A percentile compares a stretch with the other conserved stretches of the same genome.
Conservation (phyloP, 1,140 invertebrate species). For the Drosophila kohkoa region DNA sequence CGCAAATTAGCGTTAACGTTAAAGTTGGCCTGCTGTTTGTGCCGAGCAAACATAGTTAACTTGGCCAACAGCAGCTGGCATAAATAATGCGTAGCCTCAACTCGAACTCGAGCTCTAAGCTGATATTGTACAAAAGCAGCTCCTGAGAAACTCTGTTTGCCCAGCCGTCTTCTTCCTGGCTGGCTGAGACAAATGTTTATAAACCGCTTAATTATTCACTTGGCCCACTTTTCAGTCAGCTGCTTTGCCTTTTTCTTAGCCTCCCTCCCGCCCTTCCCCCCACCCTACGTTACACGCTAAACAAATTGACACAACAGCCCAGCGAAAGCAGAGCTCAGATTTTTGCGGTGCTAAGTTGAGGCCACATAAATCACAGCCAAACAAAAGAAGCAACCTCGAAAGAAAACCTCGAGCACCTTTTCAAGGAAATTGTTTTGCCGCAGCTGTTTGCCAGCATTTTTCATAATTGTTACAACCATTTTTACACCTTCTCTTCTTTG, state of each 20-base stretch:
- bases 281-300: slow-evolving; percentile 48
- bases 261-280: neutral
- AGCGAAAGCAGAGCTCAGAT: slow-evolving; percentile 54
- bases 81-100: slow-evolving; percentile 49
- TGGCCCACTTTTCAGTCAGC: slow-evolving; percentile 68
- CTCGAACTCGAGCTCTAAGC: slow-evolving; percentile 18
- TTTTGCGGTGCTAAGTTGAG: slow-evolving; percentile 77
- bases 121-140: slow-evolving; percentile 3
- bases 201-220: slow-evolving; percentile 83
- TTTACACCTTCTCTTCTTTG: neutral
- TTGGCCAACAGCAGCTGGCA: slow-evolving; percentile 40
- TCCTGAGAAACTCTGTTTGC: slow-evolving; percentile 41
- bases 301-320: slow-evolving; percentile 72
- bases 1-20: slow-evolving; percentile 58
- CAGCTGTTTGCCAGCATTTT: slow-evolving; percentile 10
- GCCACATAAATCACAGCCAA: slow-evolving; percentile 72
- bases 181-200: slow-evolving; percentile 81
- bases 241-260: slow-evolving; percentile 29
- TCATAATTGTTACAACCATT: slow-evolving; percentile 26
- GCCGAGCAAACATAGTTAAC: slow-evolving; percentile 26
- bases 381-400: neutral
- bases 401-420: neutral
- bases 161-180: slow-evolving; percentile 25
- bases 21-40: slow-evolving; percentile 48
- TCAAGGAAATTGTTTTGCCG: neutral